These are phyloP conservation scores for Stigmatopora nigra DNA, from an alignment of 2,113 vertebrate genomes.

Conservation along the genomic window DNA sequence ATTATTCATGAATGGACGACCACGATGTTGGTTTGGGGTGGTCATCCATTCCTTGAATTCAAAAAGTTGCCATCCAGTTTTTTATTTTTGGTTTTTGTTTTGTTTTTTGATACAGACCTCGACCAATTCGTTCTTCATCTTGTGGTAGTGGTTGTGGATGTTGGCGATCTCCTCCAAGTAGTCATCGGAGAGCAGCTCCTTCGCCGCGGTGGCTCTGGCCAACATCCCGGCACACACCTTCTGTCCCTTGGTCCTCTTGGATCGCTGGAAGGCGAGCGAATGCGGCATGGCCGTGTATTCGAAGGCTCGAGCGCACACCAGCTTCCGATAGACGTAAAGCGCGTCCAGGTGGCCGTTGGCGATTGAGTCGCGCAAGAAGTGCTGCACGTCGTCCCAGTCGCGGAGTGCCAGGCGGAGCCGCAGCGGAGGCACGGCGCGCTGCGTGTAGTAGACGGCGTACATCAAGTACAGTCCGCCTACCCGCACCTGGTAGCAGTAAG, in stretches of 20 bases:
- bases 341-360: constrained; percentile 79
- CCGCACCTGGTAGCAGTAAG: constrained; percentile 85
- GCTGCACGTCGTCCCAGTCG: constrained; percentile 77
- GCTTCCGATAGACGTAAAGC: constrained; percentile 74
- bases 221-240: constrained; percentile 44
- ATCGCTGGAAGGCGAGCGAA: constrained; percentile 55
- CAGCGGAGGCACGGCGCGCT: constrained; percentile 76
- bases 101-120: constrained; percentile 17
- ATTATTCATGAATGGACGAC: too few relatives aligned
- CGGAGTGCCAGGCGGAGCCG: constrained; percentile 80
- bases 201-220: constrained; percentile 22
- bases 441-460: constrained; percentile 79
- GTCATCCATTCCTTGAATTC: too few relatives aligned
- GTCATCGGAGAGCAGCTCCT: constrained; percentile 44
- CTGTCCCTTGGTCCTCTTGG: constrained; percentile 26
- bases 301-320: constrained; percentile 74
- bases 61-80: too few relatives aligned
- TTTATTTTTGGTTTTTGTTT: too few relatives aligned
- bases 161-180: constrained; percentile 78
- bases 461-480: constrained; percentile 88
- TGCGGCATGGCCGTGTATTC: constrained; percentile 83
- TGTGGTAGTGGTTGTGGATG: constrained; percentile 81
- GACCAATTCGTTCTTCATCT: constrained; percentile 74
- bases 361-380: constrained; percentile 75
- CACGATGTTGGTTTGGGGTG: too few relatives aligned